These are phyloP conservation scores for Mandrillus leucophaeus DNA, from an alignment of 2,113 vertebrate genomes.

Conservation along the genomic window DNA sequence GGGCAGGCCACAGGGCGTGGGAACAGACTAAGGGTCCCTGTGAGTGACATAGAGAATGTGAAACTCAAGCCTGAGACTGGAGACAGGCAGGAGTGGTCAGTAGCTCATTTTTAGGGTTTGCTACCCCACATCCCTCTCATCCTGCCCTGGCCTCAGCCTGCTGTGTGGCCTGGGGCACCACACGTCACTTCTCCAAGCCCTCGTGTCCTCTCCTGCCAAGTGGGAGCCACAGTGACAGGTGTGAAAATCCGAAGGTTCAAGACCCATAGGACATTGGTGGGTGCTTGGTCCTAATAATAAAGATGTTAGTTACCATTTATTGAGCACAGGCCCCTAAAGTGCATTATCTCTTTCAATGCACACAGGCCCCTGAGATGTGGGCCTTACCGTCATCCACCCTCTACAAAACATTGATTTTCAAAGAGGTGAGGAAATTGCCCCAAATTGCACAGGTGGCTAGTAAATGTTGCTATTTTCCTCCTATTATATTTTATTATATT, in stretches of 20 bases:
- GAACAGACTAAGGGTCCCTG: constrained; percentile 14
- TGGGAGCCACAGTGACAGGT: not conserved
- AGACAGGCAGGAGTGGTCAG: not conserved
- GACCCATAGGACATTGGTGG: accelerated
- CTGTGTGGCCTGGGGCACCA: not conserved
- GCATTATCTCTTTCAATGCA: not conserved
- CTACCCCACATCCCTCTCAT: not conserved
- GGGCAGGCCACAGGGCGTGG: constrained; percentile 39
- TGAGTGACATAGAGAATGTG: not conserved
- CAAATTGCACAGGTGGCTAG: not conserved
- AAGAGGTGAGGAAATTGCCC: not conserved
- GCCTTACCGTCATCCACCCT: accelerated
- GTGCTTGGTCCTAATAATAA: not conserved
- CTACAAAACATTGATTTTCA: not conserved
- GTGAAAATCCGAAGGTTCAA: not conserved
- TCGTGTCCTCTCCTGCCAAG: not conserved
- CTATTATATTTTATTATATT: no score
- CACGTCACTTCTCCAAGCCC: not conserved
- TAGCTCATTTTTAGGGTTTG: not conserved
- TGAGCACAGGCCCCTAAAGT: not conserved
- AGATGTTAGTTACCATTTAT: not conserved
- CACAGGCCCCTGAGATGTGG: accelerated
- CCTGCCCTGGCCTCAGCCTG: not conserved
- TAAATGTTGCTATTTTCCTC: not conserved
- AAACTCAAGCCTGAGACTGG: not conserved